Evolutionary conservation across 2,797 vertebrate genomes (phyloP).

Genomic region (Parambassis ranga): DNA sequence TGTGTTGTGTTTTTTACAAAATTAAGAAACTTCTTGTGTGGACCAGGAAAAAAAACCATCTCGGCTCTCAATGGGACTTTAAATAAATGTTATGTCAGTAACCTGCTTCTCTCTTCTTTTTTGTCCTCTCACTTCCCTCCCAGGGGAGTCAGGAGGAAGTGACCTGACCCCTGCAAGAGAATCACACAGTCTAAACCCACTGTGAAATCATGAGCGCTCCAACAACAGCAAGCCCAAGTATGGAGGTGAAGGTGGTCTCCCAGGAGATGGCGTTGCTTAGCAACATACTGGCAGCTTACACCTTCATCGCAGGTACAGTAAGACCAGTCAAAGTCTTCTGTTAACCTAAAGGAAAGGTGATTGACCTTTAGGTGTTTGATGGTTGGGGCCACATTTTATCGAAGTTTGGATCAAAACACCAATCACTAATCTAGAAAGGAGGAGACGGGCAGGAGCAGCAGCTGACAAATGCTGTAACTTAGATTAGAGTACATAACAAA

Average conservation of each 20-base stretch:
- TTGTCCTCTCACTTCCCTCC: background rate
- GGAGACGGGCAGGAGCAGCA: too few species aligned
- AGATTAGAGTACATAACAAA: too few species aligned
- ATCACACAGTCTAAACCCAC: conserved; percentile 16
- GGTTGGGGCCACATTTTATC: too few species aligned
- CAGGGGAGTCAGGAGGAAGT: conserved; percentile 1
- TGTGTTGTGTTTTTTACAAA: too few species aligned
- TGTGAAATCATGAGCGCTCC: conserved; percentile 61
- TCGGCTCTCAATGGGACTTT: too few species aligned
- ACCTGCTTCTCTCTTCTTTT: background rate
- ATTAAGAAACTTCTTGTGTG: too few species aligned
- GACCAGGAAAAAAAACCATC: too few species aligned
- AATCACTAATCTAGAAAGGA: too few species aligned
- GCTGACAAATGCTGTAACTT: too few species aligned
- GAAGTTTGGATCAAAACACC: too few species aligned
- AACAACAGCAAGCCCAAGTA: conserved; percentile 55
- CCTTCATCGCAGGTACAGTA: conserved; percentile 87
- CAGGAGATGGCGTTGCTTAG: conserved; percentile 91
- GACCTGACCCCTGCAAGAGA: conserved; percentile 14
- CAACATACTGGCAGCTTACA: conserved; percentile 90
- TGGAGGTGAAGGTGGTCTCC: conserved; percentile 77
- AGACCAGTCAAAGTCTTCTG: background rate
- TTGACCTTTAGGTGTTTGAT: too few species aligned
- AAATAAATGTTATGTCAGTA: too few species aligned
- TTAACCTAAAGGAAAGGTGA: background rate